Evolutionary conservation across 2,113 vertebrate species (phyloP), one percentile per base, ranked within the genome.

Genomic region (Hyla sarda): DNA sequence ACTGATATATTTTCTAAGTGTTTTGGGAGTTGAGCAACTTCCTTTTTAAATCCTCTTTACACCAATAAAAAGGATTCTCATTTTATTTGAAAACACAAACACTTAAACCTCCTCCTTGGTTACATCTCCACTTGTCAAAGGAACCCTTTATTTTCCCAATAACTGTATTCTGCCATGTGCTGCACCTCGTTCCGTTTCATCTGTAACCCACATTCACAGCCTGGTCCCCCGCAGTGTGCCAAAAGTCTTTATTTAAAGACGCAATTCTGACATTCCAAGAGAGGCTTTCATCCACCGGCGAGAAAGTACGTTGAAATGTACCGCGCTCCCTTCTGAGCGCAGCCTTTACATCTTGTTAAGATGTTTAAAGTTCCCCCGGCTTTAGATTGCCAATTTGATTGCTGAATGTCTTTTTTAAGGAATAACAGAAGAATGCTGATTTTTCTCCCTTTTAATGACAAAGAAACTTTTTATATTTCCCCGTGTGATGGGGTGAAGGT

Each of bases 321-420:
- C 89, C 87, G 89, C 41, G 2, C 19, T 87, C 89, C 88, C 89
- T 78, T 85, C 92, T 79, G 91, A 93, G 93, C 87, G 88, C 81
- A 90, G 91, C 93, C 93, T 93, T 92, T 90, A 92, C 93, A 92
- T 93, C 92, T 91, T 90, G 91, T 94, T 92, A 93, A 92, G 91
- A 92, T 90, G 91, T 92, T 92, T 93, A 92, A 82, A 89, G 91
- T 90, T 90, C 84, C 89, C n/a, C 88, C 90, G 88, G 89, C 90
- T 92, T 90, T 86, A 88, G 92, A 90, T 92, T 89, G 91, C 88
- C 86, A 90, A 92, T 91, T 77, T 92, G 93, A 93, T 94, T 88
- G 91, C 89, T 88, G 89, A 89, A 90, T 93, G 93, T 87, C 72
- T 90, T 86, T 91, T 90, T 91, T 93, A 93, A 92, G 91, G 92